These are phyloP conservation scores for Epizoanthus ramosus DNA, from an alignment of 92 coral and sea anemone species.

Conservation along the genomic window DNA sequence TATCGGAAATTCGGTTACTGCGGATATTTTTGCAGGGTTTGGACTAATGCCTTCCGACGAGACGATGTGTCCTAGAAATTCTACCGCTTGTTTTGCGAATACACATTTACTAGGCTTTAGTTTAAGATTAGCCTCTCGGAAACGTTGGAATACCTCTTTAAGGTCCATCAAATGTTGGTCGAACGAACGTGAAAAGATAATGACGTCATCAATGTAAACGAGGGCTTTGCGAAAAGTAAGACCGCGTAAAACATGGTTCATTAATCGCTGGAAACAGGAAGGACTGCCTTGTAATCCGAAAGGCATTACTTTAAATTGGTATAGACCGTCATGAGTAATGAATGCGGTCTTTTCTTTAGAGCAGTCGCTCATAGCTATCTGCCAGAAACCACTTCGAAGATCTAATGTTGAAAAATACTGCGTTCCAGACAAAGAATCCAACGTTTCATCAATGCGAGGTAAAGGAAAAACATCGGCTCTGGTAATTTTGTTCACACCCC, in stretches of 20 bases:
- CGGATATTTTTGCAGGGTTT: constrained; percentile 55
- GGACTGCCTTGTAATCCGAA: constrained; percentile 60
- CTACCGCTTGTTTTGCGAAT: constrained; percentile 48
- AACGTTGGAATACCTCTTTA: constrained; percentile 48
- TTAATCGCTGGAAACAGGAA: constrained; percentile 58
- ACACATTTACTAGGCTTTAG: constrained; percentile 64
- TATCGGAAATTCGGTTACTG: constrained; percentile 52
- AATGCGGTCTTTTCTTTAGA: constrained; percentile 61
- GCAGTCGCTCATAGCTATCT: constrained; percentile 42
- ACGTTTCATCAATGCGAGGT: constrained; percentile 57
- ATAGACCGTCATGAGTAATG: constrained; percentile 61
- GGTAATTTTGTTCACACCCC: constrained; percentile 49
- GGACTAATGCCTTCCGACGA: constrained; percentile 53
- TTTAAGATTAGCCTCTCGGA: constrained; percentile 56
- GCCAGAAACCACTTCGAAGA: constrained; percentile 63
- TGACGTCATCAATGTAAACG: constrained; percentile 62
- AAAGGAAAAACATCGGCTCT: constrained; percentile 50
- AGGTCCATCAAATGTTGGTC: constrained; percentile 56
- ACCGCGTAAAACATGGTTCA: constrained; percentile 55
- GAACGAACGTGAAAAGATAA: constrained; percentile 35
- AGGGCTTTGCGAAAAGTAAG: constrained; percentile 45
- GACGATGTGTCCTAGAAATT: constrained; percentile 64
- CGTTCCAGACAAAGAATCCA: constrained; percentile 55
- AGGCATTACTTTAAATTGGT: constrained; percentile 54
- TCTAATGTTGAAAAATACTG: constrained; percentile 53